Percentiles rank a stretch among this genome's conserved stretches.
phyloP scores from a whole-genome alignment of 2,797 vertebrate species.

The Eidolon dupreanum region DNA sequence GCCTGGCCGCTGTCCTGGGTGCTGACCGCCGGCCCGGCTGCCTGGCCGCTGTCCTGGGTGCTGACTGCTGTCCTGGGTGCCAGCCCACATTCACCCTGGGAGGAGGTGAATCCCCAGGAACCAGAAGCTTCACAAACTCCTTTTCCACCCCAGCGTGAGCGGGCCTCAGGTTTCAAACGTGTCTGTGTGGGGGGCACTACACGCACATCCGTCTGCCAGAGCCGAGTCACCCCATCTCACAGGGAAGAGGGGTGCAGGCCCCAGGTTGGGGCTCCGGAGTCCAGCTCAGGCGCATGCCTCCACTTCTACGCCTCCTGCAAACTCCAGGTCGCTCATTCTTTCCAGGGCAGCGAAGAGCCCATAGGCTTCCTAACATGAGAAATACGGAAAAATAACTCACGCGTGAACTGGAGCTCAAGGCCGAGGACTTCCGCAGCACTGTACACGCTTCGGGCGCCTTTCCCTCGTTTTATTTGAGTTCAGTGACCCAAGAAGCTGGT shows the following conservation, averaged over 20 bases:
- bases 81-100: fast-evolving
- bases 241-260: background rate
- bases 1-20: background rate
- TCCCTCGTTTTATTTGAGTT: fast-evolving
- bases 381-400: background rate
- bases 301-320: background rate
- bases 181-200: fast-evolving
- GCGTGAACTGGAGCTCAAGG: background rate
- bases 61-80: no score
- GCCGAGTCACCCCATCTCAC: background rate
- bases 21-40: background rate
- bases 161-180: fast-evolving
- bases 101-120: no score
- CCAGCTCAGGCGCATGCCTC: background rate
- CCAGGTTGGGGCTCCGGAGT: no score
- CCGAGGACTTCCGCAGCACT: fast-evolving
- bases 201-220: fast-evolving
- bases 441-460: fast-evolving
- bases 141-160: fast-evolving
- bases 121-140: fast-evolving
- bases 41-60: no score
- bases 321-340: fast-evolving
- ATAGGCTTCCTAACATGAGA: background rate
- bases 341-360: background rate
- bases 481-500: no score